Evolutionary conservation across 2,888 invertebrate genomes (phyloP), one percentile per base, ranked within the genome.

Genomic region (Nomada ferruginata): DNA sequence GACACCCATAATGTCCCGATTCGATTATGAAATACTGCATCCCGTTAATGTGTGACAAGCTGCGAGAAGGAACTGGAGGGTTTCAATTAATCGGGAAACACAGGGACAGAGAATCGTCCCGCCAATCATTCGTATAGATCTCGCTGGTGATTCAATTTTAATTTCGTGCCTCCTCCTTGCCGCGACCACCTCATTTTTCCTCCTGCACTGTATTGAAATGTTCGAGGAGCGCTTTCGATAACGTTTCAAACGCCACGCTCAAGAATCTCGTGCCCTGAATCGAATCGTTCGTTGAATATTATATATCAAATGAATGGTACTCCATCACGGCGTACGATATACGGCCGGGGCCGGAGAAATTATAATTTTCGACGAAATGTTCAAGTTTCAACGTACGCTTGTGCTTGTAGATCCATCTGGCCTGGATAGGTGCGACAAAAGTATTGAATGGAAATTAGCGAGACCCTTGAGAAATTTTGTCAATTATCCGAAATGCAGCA

Each of bases 1-100:
- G 83, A 87, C 83, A 82, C 77, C 79, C 75, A 64, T 87, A 84
- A 87, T 87, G 75, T 78, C 74, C 77, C 60, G 76, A 23, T 60
- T 64, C 79, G 81, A 23, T 87, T 83, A 82, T 87, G 82, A 82
- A 83, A 85, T 74, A 74, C 63, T 11, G 68, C 26, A 50, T 59
- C 78, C 72, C 80, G 78, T 87, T 85, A 76, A 72, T 66, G 66
- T 26, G 55, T n/a, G 23, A 44, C 68, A 26, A 23, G 20, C 44
- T 11, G 29, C 64, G 82, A 3, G 23, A 20, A 36, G 26, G 18
- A 23, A 5, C 71, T 66, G 72, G 80, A 74, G 83, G 53, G 66
- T 77, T 74, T 74, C 76, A 63, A 79, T 76, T 73, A 63, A 15
- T 1, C 23, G 23, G 15, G 63, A 60, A 18, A 36, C 74, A 20